Evolutionary conservation across 1,140 invertebrate species (phyloP), one percentile per base, ranked within the genome.

Genomic region (Drosophila malerkotliana): DNA sequence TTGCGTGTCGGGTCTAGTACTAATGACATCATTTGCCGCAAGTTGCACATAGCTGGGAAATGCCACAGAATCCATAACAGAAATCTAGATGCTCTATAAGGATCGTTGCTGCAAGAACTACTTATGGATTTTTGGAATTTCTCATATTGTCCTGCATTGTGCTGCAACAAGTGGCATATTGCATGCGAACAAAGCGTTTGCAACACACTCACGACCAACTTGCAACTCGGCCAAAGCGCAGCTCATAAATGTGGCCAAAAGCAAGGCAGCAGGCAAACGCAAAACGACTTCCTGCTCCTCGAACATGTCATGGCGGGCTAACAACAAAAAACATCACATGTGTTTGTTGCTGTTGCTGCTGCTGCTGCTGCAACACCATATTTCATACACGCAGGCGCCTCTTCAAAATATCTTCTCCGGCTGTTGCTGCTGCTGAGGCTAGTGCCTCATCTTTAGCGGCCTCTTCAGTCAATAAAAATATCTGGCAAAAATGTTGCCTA

Each of bases 261-360:
- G 44, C 18, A 24, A 47, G 44, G 44, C 56, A 58, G 12, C 26
- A 48, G 64, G 71, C 72, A 53, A 74, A 84, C 77, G 81, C 74
- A 84, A 81, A 87, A 87, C 67, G 83, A 87, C 82, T 87, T 87
- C 82, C 82, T 87, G 82, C 83, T 88, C 83, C 79, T 83, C 82
- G 71, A 82, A 85, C 77, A 84, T 85, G 77, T 85, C 80, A 80
- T 84, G 80, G 77, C 72, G 64, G 54, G 45, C 60, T 63, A 66
- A 58, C 26, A 73, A 85, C 81, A 85, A 72, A 73, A 77, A 80
- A 75, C 77, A 81, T 49, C 63, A 59, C 48, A 75, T 67, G 30
- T 55, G 26, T 12, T 37, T n/a, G 34, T 37, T 34, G 32, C 8
- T 6, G 28, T 1, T 34, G 32, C 0, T 45, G 44, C 44, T 18